These are phyloP conservation scores for Cheiracanthium punctorium DNA, from an alignment of 2,888 invertebrate species.

Conservation along the genomic window DNA sequence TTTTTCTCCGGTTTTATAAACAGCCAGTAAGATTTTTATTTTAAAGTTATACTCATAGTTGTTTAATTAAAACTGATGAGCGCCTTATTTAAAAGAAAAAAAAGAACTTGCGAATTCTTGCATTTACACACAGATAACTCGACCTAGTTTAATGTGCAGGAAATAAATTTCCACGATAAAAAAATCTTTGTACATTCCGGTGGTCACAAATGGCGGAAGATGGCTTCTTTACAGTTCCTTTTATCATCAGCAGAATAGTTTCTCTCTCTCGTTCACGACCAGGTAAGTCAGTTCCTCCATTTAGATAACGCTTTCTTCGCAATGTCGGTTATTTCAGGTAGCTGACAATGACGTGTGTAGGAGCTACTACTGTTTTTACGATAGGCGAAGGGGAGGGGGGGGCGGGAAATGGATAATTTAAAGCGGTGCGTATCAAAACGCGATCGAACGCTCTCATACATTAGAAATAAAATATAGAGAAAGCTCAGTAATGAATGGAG, in stretches of 20 bases:
- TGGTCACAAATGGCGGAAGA: not conserved
- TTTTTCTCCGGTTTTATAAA: too few species aligned
- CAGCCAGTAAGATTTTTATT: too few species aligned
- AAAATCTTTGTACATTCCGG: too few species aligned
- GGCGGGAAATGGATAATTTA: not conserved
- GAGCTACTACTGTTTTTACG: not conserved
- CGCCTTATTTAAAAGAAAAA: too few species aligned
- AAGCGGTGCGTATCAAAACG: not conserved
- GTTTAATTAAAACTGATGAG: too few species aligned
- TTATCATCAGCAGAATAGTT: not conserved
- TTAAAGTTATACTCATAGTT: too few species aligned
- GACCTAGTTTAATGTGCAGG: too few species aligned
- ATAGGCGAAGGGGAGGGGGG: too few species aligned
- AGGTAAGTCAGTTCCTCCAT: slow-evolving; percentile 15
- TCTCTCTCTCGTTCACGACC: slow-evolving; percentile 10
- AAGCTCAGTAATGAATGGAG: too few species aligned
- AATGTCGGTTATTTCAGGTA: not conserved
- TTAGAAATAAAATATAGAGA: not conserved
- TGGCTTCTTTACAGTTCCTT: not conserved
- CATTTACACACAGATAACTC: too few species aligned
- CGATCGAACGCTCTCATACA: not conserved
- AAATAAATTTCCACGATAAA: too few species aligned
- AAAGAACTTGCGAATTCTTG: too few species aligned
- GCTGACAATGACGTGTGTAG: slow-evolving; percentile 12
- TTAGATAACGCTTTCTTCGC: slow-evolving; percentile 16